Base-by-base conservation (phyloP, 2,113 vertebrate species). In the Tringa solitaria region DNA sequence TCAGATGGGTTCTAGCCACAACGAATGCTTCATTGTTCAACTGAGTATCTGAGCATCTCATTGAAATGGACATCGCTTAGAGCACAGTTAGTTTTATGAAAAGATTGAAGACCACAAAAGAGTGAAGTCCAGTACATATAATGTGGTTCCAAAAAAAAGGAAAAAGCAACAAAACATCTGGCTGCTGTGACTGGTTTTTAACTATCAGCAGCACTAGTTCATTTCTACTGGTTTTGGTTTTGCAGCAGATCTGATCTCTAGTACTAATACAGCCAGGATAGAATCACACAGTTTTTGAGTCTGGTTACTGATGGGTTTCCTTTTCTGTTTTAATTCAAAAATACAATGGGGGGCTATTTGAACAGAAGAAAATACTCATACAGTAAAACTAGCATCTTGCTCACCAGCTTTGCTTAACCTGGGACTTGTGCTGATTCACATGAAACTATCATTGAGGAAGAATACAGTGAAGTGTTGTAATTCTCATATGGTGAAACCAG, bases 391-490 rank as follows among this genome's bases (percentile, higher is more conserved):
- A 90, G 57, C 54, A 73, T 91, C 64, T 77, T 48, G 41, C 57
- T 97, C 46, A 77, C 70, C 30, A 90, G 33, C 57, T 93, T 90
- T 96, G 46, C 63, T 65, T 82, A 76, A 79, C 69, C 54, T 80
- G 80, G 11, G 23, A 56, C 51, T 94, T 91, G 21, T 75, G 90
- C 91, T 90, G 88, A 84, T 74, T 95, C 87, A 73, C 24, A 63
- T 10, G 11, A 77, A 96, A 94, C 51, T 91, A 20, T 78, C 73
- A 35, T 61, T 93, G 84, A 91, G 76, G 92, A 90, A 91, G 75
- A 94, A 68, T 57, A 78, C 46, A 87, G 46, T 82, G 12, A 84
- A 78, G 8, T 84, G 70, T 74, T 33, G 9, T 91, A 94, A 86
- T 95, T 87, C 57, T 95, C 13, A 20, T 56, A 33, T 69, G 35